These are phyloP conservation scores for Elanus axillaris DNA, from an alignment of 2,113 vertebrate genomes.

Conservation along the genomic window DNA sequence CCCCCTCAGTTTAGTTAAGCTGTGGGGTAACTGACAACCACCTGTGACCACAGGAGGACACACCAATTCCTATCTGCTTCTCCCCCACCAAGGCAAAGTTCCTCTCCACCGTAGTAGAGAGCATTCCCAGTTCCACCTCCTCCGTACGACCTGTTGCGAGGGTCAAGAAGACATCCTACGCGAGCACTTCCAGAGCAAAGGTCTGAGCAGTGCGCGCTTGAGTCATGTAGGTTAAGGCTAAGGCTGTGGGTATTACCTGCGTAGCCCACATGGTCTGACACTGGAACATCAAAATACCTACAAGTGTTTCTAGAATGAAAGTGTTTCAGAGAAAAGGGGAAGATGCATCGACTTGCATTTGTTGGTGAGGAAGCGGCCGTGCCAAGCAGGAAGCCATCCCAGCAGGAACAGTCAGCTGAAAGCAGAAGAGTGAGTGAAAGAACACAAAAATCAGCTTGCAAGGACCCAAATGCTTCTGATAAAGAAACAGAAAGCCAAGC, in stretches of 20 bases:
- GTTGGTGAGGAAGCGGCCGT: rapidly evolving
- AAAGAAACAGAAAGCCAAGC: background rate
- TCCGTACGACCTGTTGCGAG: rapidly evolving
- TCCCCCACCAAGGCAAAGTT: background rate
- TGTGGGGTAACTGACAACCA: background rate
- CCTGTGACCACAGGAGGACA: rapidly evolving
- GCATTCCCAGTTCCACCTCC: background rate
- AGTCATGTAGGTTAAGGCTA: background rate
- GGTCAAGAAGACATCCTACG: background rate
- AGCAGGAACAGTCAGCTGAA: background rate
- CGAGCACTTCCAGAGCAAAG: background rate
- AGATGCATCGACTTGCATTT: background rate
- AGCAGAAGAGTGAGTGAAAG: background rate
- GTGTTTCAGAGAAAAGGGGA: background rate
- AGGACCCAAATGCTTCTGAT: background rate
- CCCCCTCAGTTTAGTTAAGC: background rate
- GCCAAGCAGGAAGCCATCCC: background rate
- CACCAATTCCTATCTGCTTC: background rate
- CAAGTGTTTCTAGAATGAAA: background rate
- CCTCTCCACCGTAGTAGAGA: background rate
- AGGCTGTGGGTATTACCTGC: background rate
- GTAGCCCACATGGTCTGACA: background rate
- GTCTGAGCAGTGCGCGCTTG: background rate
- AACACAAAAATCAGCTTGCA: background rate
- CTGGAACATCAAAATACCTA: background rate